Base-by-base conservation (phyloP, 2,113 vertebrate species). In the Oncorhynchus tshawytscha region DNA sequence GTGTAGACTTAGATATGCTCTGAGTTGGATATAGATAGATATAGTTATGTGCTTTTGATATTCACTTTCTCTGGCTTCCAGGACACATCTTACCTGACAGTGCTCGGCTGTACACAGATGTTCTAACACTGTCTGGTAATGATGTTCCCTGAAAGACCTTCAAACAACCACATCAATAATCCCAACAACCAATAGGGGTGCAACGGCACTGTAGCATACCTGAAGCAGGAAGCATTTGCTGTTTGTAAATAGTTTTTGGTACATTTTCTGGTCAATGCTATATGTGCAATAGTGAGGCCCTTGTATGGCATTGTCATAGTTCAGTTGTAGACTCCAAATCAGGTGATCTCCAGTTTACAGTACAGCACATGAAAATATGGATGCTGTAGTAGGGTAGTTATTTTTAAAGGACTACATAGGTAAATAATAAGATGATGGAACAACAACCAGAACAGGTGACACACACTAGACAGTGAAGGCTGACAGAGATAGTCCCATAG, bases 81-180 rank as follows among this genome's bases (percentile, higher is more conserved):
- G 93, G 94, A 92, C 90, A 87, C 95, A 95, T 96, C 95, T 96
- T 96, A 96, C 94, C 88, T 87, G 95, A 90, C 94, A 96, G 95
- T 96, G 95, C 93, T 96, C 94, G 95, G 95, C 90, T 95, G 90
- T 87, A 62, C 83, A 79, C 71, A 77, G 86, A 71, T 81, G 86
- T 91, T 96, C 95, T 96, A 96, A 96, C 95, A 96, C 95, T 96
- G 95, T 96, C 95, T 96, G 95, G 95, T 96, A 96, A 96, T 94
- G 95, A 96, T 96, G 95, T 94, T 95, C 87, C 94, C 94, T 94
- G 95, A 88, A 85, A 66, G 89, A 87, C 73, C 93, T 92, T 78
- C 79, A 82, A 68, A 68, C 67, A 68, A 68, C 67, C 29, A 34
- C 25, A 31, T 22, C 9, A 27, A 65, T 13, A 65, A 67, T 5